Conservation (phyloP, 2,888 invertebrate species). For the Cosmia trapezina region DNA sequence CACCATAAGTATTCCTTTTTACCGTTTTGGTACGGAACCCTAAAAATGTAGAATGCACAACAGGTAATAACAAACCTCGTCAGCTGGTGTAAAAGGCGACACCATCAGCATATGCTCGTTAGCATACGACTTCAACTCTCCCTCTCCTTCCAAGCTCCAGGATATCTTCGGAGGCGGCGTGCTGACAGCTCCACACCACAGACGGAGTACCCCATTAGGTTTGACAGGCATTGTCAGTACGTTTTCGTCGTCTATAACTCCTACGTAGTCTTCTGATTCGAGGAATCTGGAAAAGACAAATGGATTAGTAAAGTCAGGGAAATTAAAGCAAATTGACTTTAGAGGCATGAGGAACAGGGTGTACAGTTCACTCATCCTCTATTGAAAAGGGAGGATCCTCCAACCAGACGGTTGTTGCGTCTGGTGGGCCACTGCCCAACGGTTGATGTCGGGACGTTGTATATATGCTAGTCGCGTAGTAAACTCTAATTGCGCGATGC, state of each 20-base stretch:
- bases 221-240: slow-evolving; percentile 79
- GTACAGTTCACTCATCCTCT: no score
- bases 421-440: no score
- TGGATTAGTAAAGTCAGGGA: no score
- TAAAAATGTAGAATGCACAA: neutral
- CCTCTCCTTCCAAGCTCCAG: slow-evolving; percentile 90
- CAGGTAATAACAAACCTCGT: slow-evolving; percentile 78
- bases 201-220: slow-evolving; percentile 83
- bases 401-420: no score
- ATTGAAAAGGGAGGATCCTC: no score
- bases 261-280: slow-evolving; percentile 84
- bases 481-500: no score
- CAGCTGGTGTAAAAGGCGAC: slow-evolving; percentile 79
- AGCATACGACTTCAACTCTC: slow-evolving; percentile 81
- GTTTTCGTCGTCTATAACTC: slow-evolving; percentile 78
- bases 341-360: no score
- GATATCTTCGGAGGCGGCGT: slow-evolving; percentile 91
- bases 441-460: no score
- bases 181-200: slow-evolving; percentile 92
- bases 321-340: no score
- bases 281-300: slow-evolving; percentile 75
- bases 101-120: slow-evolving; percentile 82
- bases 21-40: no score
- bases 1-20: no score
- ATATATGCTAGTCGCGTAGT: no score